Base-by-base conservation (phyloP, 1,140 invertebrate genomes). In the Protaetia brevitarsis region DNA sequence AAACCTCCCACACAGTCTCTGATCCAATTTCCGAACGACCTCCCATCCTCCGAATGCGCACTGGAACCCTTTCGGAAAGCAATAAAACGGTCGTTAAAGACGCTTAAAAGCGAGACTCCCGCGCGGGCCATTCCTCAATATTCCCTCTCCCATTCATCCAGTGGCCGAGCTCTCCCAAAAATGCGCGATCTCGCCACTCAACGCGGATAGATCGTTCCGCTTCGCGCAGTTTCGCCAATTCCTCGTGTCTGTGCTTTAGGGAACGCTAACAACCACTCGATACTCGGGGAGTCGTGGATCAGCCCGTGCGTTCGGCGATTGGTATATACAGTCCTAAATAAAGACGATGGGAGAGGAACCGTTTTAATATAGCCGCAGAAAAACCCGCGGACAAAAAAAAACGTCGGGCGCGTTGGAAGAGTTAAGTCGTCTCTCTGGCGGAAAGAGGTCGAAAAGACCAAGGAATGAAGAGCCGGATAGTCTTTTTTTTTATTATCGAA, bases 51-150 rank as follows among this genome's bases (percentile, higher is more conserved):
- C 41, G 41, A 51, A 51, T 8, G 19, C 41, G 41, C 10, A 51
- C 16, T 11, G 19, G 21, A 51, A 23, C 37, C 6, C 16, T 51
- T 51, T 51, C 19, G 11, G 7, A 51, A 23, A 13, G 41, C 41
- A 51, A 51, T 51, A 51, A 51, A 51, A 51, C 16, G 41, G 5
- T 51, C 41, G 41, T 51, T 51, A 51, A 51, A 37, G 26, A 51
- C 41, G 41, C 41, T 51, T n/a, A 51, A 51, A 51, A 51, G 31
- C 31, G 31, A 34, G n/a, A n/a, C n/a, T n/a, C n/a, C n/a, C n/a
- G n/a, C 31, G 31, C 8, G 41, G 26, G 19, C 41, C 11, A 51
- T 51, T 51, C 19, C 41, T 51, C n/a, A n/a, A n/a, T n/a, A 51
- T 51, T 51, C 26, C 41, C 41, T 51, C 5, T 23, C 16, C 21